phyloP scores from a whole-genome alignment of 2,113 vertebrate species.

The Myrmophylax atrothorax region DNA sequence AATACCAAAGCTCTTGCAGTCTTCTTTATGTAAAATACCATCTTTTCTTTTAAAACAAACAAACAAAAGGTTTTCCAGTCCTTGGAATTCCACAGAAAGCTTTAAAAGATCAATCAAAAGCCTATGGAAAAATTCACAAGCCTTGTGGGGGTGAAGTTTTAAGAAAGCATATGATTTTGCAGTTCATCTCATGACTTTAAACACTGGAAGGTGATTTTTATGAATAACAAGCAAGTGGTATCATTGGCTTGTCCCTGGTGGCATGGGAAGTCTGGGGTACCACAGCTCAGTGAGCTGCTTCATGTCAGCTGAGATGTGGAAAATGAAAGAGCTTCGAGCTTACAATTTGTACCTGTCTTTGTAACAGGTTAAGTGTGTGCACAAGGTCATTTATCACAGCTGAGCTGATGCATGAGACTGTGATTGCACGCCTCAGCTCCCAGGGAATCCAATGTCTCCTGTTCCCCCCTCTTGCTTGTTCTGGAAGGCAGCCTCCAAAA shows the following conservation, averaged over 20 bases:
- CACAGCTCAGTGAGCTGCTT: constrained; percentile 4
- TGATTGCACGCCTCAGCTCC: not conserved
- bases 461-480: not conserved
- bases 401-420: not conserved
- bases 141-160: not conserved
- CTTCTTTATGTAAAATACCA: not conserved
- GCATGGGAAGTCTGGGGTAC: not conserved
- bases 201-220: not conserved
- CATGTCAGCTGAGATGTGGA: not conserved
- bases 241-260: not conserved
- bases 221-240: not conserved
- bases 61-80: not conserved
- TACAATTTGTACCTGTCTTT: constrained; percentile 33
- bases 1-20: not conserved
- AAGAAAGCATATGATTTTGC: not conserved
- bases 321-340: not conserved
- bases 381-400: constrained; percentile 30
- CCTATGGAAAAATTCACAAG: not conserved
- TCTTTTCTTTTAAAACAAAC: not conserved
- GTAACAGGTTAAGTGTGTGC: not conserved
- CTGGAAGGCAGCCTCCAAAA: fast-evolving
- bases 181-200: not conserved
- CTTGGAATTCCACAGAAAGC: not conserved
- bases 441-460: not conserved
- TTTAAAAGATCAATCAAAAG: not conserved